Base-by-base conservation (phyloP, 2,113 vertebrate species). In the Pelvicachromis taeniatus region DNA sequence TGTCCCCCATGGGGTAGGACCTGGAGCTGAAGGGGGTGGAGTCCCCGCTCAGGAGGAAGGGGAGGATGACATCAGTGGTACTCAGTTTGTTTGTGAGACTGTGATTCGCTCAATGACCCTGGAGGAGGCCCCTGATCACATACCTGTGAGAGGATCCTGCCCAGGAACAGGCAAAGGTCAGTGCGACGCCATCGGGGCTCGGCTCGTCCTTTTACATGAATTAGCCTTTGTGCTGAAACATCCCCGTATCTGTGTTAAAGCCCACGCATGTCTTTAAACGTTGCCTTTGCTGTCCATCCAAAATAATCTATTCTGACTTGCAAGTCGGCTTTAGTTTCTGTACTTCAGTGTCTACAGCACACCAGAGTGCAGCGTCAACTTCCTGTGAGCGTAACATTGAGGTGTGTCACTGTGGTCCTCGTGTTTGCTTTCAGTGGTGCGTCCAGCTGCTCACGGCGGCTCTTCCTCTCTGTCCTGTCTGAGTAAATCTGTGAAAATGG, bases 11-110 rank as follows among this genome's bases (percentile, higher is more conserved):
- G 89, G 59, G 11, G 55, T 56, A 7, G 83, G 40, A 4, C 48
- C 89, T 40, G 88, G 80, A 40, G 84, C 87, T 14, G 94, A 95
- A 42, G 82, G 61, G 52, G 96, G 96, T 1, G 95, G 94, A 12
- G 48, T 93, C 2, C 59, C 95, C 3, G 96, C 94, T 78, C 95
- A 96, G 78, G 98, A 99, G 77, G 97, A 99, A 87, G 95, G 96
- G 9, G 97, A 98, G 14, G 97, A 98, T 70, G 97, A 98, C 78
- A 96, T 98, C 94, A 98, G 97, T 14, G 97, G 97, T 33, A 97
- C 96, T n/a, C 97, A 98, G 92, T 99, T 98, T 93, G 97, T 99
- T 31, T 99, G 98, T 61, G 97, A 99, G 93, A 98, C 98, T 9
- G 97, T 99, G 7, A 99, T 98, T 86, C 96, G 97, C 45, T 99